Percentiles rank a stretch among this genome's conserved stretches.
phyloP scores from a whole-genome alignment of 1,140 invertebrate species.

The Zelostemma sp. region DNA sequence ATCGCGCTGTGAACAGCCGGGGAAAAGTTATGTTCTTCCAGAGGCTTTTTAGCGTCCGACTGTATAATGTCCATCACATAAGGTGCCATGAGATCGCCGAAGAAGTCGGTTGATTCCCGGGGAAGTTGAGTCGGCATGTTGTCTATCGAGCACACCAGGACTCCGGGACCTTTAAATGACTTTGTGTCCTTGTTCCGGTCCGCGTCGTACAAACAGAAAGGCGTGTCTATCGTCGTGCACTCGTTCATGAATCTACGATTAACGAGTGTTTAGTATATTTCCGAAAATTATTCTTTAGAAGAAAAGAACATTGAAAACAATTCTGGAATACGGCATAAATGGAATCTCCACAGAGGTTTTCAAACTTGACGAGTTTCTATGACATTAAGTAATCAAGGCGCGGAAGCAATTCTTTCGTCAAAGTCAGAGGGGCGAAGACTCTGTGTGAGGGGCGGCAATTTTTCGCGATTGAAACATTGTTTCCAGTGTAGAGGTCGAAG shows the following conservation, averaged over 20 bases:
- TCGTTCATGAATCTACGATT: slow-evolving; percentile 92
- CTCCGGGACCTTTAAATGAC: slow-evolving; percentile 96
- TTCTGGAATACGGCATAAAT: too few species aligned
- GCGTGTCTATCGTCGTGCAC: slow-evolving; percentile 99
- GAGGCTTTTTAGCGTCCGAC: slow-evolving; percentile 87
- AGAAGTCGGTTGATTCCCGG: slow-evolving; percentile 96
- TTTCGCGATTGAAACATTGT: too few species aligned
- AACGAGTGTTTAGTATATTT: too few species aligned
- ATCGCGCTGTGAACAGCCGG: slow-evolving; percentile 89
- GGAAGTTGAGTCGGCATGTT: slow-evolving; percentile 99
- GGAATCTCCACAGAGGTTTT: too few species aligned
- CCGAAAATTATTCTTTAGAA: too few species aligned
- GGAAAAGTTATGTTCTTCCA: slow-evolving; percentile 84
- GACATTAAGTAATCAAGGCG: too few species aligned
- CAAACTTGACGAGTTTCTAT: too few species aligned
- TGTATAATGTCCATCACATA: slow-evolving; percentile 92
- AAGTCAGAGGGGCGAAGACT: too few species aligned
- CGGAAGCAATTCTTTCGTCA: too few species aligned
- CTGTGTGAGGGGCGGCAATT: too few species aligned
- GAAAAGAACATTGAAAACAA: too few species aligned
- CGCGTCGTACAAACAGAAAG: slow-evolving; percentile 98
- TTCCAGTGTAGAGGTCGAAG: too few species aligned
- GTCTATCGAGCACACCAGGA: slow-evolving; percentile 98
- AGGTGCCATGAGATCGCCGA: slow-evolving; percentile 92
- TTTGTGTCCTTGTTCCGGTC: slow-evolving; percentile 97